Percentiles rank a stretch among this genome's conserved stretches.
These are phyloP conservation scores for Cheilosia vulpina DNA, from an alignment of 2,888 invertebrate species.

Conservation along the genomic window DNA sequence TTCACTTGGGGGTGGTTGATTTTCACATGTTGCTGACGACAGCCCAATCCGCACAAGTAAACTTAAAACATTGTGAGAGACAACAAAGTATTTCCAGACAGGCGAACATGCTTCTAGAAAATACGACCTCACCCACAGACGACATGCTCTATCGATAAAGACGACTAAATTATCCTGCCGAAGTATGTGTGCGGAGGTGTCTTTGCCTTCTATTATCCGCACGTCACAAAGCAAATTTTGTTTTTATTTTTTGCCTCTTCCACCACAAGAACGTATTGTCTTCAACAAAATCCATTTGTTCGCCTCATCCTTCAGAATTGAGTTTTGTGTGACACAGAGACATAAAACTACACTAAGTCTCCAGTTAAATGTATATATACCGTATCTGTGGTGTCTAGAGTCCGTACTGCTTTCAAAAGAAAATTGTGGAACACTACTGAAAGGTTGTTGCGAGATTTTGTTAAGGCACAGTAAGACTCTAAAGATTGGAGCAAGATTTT, in stretches of 20 bases:
- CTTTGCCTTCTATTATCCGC: conserved; percentile 52
- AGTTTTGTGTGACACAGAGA: conserved; percentile 35
- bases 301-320: conserved; percentile 36
- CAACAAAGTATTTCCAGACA: conserved; percentile 66
- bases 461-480: no score
- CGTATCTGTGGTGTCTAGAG: neutral
- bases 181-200: conserved; percentile 31
- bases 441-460: neutral
- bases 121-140: conserved; percentile 56
- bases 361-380: conserved; percentile 9
- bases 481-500: no score
- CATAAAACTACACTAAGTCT: conserved; percentile 34
- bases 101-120: conserved; percentile 53
- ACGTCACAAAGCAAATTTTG: conserved; percentile 42
- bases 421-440: conserved; percentile 5
- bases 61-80: conserved; percentile 54
- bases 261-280: conserved; percentile 35
- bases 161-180: conserved; percentile 70
- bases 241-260: neutral
- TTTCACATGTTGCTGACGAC: conserved; percentile 68
- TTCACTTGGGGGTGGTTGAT: conserved; percentile 19
- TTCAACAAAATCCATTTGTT: conserved; percentile 25
- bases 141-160: conserved; percentile 67
- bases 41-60: conserved; percentile 46
- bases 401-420: neutral